These are phyloP conservation scores for Acinonyx jubatus DNA, from an alignment of 2,113 vertebrate genomes.

Conservation along the genomic window DNA sequence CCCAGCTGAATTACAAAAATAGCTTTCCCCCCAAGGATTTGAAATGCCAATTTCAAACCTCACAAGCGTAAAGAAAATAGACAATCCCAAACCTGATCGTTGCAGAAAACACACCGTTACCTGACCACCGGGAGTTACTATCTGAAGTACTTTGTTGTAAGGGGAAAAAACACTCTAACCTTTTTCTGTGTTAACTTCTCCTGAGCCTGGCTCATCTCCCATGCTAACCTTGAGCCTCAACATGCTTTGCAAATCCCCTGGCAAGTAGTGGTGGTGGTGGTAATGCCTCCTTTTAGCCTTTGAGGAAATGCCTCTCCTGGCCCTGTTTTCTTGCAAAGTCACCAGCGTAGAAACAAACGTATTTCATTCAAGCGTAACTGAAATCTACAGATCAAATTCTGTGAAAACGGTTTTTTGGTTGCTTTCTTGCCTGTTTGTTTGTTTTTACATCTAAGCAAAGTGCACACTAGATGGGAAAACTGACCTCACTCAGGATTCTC, in stretches of 20 bases:
- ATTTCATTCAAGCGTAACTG: conserved; percentile 48
- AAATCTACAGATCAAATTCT: conserved; percentile 45
- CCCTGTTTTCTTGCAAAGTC: conserved; percentile 62
- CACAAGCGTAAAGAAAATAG: conserved; percentile 45
- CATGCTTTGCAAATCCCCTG: conserved; percentile 60
- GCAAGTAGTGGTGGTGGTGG: conserved; percentile 33
- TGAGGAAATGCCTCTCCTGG: conserved; percentile 57
- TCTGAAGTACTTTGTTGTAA: conserved; percentile 13
- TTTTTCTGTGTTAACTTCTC: conserved; percentile 48
- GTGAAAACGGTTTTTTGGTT: neutral
- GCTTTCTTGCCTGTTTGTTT: neutral
- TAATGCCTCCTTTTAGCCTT: conserved; percentile 65
- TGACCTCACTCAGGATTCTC: conserved; percentile 49
- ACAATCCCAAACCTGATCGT: conserved; percentile 32
- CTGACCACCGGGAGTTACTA: conserved; percentile 19
- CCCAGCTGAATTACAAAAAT: conserved; percentile 61
- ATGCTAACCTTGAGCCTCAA: conserved; percentile 56
- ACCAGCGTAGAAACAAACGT: conserved; percentile 38
- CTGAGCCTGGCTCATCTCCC: conserved; percentile 26
- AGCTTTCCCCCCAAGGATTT: conserved; percentile 42
- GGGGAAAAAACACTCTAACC: neutral
- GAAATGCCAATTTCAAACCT: conserved; percentile 43
- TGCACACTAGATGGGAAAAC: conserved; percentile 33
- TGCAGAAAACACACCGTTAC: conserved; percentile 47
- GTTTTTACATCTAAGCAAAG: neutral